These are phyloP conservation scores for Drosophila persimilis DNA, from an alignment of 1,140 invertebrate genomes.

Conservation along the genomic window DNA sequence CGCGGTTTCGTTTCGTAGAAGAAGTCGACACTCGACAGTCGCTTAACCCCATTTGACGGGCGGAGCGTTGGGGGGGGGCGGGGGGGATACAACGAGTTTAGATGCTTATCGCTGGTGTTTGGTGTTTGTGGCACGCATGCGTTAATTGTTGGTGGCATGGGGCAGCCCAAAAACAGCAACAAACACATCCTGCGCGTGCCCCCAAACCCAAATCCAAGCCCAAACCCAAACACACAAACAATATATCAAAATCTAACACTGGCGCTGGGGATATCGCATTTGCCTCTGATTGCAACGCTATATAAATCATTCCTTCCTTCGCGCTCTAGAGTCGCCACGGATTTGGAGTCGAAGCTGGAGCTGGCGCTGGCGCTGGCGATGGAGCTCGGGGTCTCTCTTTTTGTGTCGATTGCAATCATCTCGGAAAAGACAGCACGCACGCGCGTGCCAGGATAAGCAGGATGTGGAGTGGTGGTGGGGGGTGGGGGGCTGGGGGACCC, in stretches of 20 bases:
- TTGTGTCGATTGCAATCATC: conserved; percentile 75
- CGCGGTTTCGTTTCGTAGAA: conserved; percentile 2
- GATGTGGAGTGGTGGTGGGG: neutral
- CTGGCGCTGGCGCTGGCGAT: neutral
- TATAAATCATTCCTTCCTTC: conserved; percentile 67
- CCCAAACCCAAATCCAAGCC: conserved; percentile 42
- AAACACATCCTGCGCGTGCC: conserved; percentile 72
- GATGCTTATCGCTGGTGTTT: conserved; percentile 55
- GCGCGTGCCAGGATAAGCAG: conserved; percentile 59
- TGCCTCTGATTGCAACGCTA: conserved; percentile 66
- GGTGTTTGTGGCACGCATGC: conserved; percentile 64
- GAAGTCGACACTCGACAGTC: conserved; percentile 10
- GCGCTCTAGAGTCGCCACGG: conserved; percentile 9
- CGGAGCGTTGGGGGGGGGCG: conserved; percentile 24
- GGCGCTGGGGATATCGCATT: conserved; percentile 71
- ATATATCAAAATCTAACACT: conserved; percentile 78
- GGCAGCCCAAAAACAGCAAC: conserved; percentile 32
- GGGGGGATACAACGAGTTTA: conserved; percentile 5
- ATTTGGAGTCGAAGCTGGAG: conserved; percentile 13
- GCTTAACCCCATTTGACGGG: conserved; percentile 50
- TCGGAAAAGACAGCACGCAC: conserved; percentile 70
- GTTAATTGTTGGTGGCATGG: conserved; percentile 72
- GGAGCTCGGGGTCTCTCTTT: conserved; percentile 27
- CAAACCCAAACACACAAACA: conserved; percentile 4
- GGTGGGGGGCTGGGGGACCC: neutral